Evolutionary conservation across 53 echinoderm and acorn worm genomes (phyloP).

Genomic region (Antedon mediterranea): DNA sequence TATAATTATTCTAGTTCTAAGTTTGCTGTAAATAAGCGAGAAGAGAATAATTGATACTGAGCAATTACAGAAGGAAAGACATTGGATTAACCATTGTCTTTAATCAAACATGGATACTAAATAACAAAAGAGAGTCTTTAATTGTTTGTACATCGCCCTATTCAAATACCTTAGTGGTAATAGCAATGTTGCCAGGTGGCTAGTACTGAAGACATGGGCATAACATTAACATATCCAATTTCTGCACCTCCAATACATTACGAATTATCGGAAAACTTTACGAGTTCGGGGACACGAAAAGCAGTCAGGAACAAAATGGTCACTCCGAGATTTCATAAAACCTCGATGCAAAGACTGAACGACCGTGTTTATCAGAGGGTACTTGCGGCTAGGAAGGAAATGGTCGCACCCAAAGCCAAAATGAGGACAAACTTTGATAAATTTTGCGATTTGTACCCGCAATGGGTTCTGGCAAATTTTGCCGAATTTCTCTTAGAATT

Average conservation of each 20-base stretch:
- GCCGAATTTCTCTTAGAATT: constrained; percentile 96
- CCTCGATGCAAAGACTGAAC: constrained; percentile 61
- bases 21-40: too few relatives aligned
- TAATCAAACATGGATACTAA: background rate
- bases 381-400: constrained; percentile 25
- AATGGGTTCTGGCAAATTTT: constrained; percentile 75
- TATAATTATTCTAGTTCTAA: too few relatives aligned
- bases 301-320: constrained; percentile 43
- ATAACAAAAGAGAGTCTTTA: background rate
- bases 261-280: constrained; percentile 87
- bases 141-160: background rate
- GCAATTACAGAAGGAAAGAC: too few relatives aligned
- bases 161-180: background rate
- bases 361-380: constrained; percentile 67
- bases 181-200: background rate
- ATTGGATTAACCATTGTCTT: too few relatives aligned
- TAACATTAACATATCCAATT: constrained; percentile 98
- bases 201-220: constrained; percentile 70
- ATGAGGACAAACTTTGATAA: constrained; percentile 78
- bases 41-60: too few relatives aligned
- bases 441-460: constrained; percentile 54
- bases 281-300: constrained; percentile 64
- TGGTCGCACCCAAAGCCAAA: constrained; percentile 53
- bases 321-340: constrained; percentile 56
- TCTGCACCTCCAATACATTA: constrained; percentile 89